A percentile compares a stretch with the other conserved stretches of the same genome.
phyloP scores from a whole-genome alignment of 2,888 invertebrate species.

The Empis livida region DNA sequence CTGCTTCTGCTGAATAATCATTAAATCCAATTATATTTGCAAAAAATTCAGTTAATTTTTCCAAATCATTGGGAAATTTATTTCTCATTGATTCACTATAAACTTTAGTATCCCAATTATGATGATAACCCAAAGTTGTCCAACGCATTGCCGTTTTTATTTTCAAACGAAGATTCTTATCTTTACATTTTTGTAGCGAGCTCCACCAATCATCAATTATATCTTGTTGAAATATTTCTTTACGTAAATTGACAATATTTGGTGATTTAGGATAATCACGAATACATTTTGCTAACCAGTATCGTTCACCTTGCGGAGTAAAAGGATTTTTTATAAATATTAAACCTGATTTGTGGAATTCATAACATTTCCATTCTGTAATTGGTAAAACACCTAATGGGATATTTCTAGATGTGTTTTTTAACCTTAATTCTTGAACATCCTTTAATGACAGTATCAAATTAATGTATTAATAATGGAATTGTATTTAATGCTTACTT shows the following conservation, averaged over 20 bases:
- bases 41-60: constrained; percentile 48
- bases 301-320: constrained; percentile 58
- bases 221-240: constrained; percentile 16
- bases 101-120: constrained; percentile 93
- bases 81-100: constrained; percentile 56
- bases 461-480: not conserved
- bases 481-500: not conserved
- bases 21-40: constrained; percentile 44
- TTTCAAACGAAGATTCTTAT: constrained; percentile 19
- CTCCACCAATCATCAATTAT: constrained; percentile 48
- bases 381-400: constrained; percentile 23
- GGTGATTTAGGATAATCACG: constrained; percentile 63
- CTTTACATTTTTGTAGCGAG: constrained; percentile 32
- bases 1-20: constrained; percentile 72
- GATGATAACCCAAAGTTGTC: constrained; percentile 95
- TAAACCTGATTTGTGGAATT: constrained; percentile 56
- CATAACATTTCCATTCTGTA: constrained; percentile 49
- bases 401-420: not conserved
- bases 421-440: not conserved
- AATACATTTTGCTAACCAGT: constrained; percentile 71
- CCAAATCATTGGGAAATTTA: constrained; percentile 62
- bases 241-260: constrained; percentile 31
- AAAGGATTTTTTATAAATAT: constrained; percentile 76
- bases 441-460: not conserved
- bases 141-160: constrained; percentile 54